A percentile compares a stretch with the other conserved stretches of the same genome.
phyloP scores from a whole-genome alignment of 2,797 vertebrate species.

The Acrocephalus scirpaceus region DNA sequence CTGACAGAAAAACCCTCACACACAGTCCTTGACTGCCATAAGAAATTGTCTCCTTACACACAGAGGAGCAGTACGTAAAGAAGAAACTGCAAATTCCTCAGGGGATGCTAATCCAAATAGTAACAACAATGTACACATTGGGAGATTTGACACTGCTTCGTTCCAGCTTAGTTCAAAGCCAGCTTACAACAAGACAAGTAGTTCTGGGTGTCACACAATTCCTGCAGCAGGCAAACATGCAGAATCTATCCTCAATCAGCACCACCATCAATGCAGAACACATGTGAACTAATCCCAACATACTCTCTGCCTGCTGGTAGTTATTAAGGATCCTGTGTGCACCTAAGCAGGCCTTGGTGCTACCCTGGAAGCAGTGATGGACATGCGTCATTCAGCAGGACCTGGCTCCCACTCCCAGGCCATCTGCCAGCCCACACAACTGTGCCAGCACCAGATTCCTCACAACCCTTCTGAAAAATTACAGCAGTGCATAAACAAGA shows the following conservation, averaged over 20 bases:
- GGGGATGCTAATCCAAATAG: background rate
- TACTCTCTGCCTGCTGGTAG: background rate
- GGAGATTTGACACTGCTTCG: background rate
- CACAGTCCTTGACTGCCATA: background rate
- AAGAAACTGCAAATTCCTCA: background rate
- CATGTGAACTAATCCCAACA: background rate
- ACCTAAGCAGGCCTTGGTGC: background rate
- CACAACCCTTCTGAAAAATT: background rate
- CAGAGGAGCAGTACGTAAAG: background rate
- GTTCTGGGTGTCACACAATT: background rate
- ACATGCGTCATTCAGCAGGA: background rate
- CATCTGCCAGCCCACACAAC: background rate
- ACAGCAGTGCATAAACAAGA: background rate
- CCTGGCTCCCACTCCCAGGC: background rate
- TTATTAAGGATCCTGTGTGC: background rate
- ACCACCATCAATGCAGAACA: accelerated
- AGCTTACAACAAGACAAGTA: accelerated
- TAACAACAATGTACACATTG: background rate
- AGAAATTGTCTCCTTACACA: background rate
- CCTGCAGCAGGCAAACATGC: background rate
- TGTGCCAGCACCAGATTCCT: background rate
- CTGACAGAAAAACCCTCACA: background rate
- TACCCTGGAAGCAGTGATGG: background rate
- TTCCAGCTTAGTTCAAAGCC: background rate
- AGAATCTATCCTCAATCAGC: background rate